phyloP scores from a whole-genome alignment of 2,888 invertebrate species.

The Zygogramma bicolorata region DNA sequence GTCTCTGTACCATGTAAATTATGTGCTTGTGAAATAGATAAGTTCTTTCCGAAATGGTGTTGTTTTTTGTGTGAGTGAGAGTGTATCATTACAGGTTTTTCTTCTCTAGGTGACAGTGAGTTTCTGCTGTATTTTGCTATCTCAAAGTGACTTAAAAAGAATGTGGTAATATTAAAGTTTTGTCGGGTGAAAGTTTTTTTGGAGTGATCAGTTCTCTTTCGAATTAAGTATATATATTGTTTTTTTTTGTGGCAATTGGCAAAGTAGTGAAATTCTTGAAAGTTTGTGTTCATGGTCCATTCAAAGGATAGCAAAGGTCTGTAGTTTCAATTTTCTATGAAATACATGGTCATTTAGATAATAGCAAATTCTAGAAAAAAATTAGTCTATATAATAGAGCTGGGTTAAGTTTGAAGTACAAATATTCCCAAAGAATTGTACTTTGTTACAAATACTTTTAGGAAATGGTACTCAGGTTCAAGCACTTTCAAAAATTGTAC shows the following conservation, averaged over 20 bases:
- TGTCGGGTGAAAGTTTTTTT: not conserved
- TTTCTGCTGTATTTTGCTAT: not conserved
- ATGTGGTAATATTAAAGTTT: not conserved
- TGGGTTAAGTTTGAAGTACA: no score
- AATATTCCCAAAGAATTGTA: no score
- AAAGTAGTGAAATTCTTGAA: not conserved
- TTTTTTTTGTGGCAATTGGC: not conserved
- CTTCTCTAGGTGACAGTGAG: not conserved
- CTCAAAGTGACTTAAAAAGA: slow-evolving; percentile 1
- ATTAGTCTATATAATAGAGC: no score
- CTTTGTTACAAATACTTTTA: no score
- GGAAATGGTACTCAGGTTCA: no score
- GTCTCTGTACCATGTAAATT: slow-evolving; percentile 39
- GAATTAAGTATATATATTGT: not conserved
- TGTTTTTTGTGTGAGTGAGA: slow-evolving; percentile 38
- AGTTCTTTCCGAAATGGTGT: slow-evolving; percentile 48
- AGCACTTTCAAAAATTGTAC: no score
- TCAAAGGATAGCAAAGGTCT: not conserved
- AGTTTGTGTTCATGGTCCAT: not conserved
- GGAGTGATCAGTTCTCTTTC: not conserved
- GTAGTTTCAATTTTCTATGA: not conserved
- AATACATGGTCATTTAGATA: no score
- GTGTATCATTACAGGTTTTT: slow-evolving; percentile 5
- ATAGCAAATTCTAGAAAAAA: no score
- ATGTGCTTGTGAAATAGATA: slow-evolving; percentile 54